Percentiles rank a stretch among this genome's conserved stretches.
Conservation (phyloP, 2,888 invertebrate genomes). For the Tridacna crocea region DNA sequence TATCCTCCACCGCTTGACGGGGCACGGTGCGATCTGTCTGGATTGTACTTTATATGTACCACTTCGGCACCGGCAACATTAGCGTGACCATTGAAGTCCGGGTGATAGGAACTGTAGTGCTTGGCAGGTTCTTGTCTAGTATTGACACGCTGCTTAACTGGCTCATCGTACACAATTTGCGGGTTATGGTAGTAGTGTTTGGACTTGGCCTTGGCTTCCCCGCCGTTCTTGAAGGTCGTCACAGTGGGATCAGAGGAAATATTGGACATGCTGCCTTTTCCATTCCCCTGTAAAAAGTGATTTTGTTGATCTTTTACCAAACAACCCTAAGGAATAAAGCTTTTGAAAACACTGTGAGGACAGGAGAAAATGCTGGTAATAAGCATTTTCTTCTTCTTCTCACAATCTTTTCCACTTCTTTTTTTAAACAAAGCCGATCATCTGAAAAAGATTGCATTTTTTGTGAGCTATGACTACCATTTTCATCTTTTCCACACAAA, state of each 20-base stretch:
- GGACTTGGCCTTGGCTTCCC: not conserved
- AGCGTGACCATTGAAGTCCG: not conserved
- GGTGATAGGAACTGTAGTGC: slow-evolving; percentile 19
- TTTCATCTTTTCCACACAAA: too few species aligned
- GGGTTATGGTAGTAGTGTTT: not conserved
- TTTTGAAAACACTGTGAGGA: too few species aligned
- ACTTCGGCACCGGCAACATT: too few species aligned
- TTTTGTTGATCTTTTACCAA: too few species aligned
- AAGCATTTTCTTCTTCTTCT: too few species aligned
- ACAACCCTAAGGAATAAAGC: too few species aligned
- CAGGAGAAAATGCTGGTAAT: too few species aligned
- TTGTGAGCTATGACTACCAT: too few species aligned
- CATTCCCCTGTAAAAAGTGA: slow-evolving; percentile 4
- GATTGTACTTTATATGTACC: not conserved
- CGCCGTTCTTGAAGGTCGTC: not conserved
- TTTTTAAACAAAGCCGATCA: too few species aligned
- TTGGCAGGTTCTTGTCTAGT: slow-evolving; percentile 8
- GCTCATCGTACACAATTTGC: not conserved
- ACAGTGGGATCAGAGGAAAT: not conserved
- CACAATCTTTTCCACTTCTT: too few species aligned
- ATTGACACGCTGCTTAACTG: not conserved
- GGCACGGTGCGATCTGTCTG: not conserved
- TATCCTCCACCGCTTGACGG: not conserved
- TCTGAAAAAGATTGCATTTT: too few species aligned
- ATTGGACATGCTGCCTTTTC: not conserved